Percentiles rank a stretch among this genome's conserved stretches.
Evolutionary conservation across 2,113 vertebrate species (phyloP).

Genomic region (Eulemur macaco): DNA sequence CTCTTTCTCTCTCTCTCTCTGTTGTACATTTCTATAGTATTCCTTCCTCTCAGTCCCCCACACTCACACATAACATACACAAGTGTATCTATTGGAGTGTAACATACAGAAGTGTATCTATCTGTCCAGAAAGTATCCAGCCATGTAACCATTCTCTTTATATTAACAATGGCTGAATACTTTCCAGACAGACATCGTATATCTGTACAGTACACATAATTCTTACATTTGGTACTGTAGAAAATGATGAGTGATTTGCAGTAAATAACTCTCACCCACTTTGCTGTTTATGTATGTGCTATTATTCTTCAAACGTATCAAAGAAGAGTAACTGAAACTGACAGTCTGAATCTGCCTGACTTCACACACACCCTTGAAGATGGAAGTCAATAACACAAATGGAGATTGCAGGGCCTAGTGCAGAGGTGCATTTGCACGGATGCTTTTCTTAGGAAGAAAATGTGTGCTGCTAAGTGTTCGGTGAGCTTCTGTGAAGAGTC

Average conservation of each 20-base stretch:
- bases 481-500: not conserved
- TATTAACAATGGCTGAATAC: too few relatives aligned
- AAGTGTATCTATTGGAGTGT: not conserved
- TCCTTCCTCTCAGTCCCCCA: rapidly evolving
- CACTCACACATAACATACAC: not conserved
- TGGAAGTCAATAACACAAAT: not conserved
- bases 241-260: conserved; percentile 3
- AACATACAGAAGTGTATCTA: not conserved
- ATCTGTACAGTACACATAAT: not conserved
- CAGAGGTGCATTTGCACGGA: not conserved
- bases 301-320: not conserved
- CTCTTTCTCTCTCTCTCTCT: not conserved
- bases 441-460: conserved; percentile 44
- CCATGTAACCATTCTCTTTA: too few relatives aligned
- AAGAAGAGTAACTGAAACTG: not conserved
- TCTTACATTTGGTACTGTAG: not conserved
- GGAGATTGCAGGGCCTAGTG: not conserved
- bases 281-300: not conserved
- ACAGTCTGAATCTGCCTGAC: not conserved
- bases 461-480: not conserved
- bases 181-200: not conserved
- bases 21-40: not conserved
- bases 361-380: not conserved
- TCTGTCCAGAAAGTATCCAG: too few relatives aligned
- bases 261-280: not conserved